Percentiles rank a stretch among this genome's conserved stretches.
Evolutionary conservation across 2,888 invertebrate genomes (phyloP).

Genomic region (Sturmia bella): DNA sequence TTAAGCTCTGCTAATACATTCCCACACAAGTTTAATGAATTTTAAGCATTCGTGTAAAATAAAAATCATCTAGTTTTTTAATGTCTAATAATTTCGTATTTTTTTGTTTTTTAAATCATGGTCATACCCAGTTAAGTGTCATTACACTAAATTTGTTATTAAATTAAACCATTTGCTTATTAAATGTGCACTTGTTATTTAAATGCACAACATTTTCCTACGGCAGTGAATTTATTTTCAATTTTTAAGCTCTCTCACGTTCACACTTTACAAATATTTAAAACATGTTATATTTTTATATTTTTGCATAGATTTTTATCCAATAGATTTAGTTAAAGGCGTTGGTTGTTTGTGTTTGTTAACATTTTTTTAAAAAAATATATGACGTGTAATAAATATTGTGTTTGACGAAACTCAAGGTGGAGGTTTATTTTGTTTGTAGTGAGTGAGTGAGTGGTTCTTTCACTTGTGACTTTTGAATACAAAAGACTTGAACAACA

Average conservation of each 20-base stretch:
- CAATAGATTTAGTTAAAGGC: constrained; percentile 35
- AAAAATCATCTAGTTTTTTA: constrained; percentile 38
- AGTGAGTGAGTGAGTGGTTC: too few relatives aligned
- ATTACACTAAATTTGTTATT: constrained; percentile 55
- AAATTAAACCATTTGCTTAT: constrained; percentile 41
- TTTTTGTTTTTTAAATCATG: constrained; percentile 52
- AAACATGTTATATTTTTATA: not conserved
- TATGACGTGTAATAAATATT: constrained; percentile 36
- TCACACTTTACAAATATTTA: not conserved
- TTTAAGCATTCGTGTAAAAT: not conserved
- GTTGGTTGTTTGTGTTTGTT: constrained; percentile 28
- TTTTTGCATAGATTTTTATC: constrained; percentile 13
- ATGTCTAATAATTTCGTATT: constrained; percentile 1
- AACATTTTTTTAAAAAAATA: constrained; percentile 33
- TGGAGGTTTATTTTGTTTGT: not conserved
- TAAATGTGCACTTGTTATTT: constrained; percentile 38
- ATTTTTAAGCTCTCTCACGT: constrained; percentile 48
- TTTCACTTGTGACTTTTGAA: constrained; percentile 16
- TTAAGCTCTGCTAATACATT: constrained; percentile 10
- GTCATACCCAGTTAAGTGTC: constrained; percentile 66
- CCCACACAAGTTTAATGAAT: constrained; percentile 43
- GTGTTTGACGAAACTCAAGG: constrained; percentile 28
- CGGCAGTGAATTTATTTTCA: constrained; percentile 11
- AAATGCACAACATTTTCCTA: constrained; percentile 2
- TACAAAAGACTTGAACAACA: constrained; percentile 43